These are phyloP conservation scores for Miniopterus natalensis DNA, from an alignment of 2,113 vertebrate genomes.

Conservation along the genomic window DNA sequence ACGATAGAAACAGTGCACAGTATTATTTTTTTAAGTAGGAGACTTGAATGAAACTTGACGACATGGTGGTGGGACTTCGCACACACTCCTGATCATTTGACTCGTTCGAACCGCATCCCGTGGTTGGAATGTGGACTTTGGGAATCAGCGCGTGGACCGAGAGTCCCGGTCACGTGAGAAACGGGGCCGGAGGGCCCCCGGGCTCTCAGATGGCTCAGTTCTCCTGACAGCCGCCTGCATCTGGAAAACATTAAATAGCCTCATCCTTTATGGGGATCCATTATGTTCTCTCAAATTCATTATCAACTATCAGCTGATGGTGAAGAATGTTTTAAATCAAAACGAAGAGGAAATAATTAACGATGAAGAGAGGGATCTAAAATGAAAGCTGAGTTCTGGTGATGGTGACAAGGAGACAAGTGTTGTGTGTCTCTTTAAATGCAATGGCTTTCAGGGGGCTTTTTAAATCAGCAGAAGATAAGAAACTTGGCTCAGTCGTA, in stretches of 20 bases:
- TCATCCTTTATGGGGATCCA: slow-evolving; percentile 25
- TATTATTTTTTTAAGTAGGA: background rate
- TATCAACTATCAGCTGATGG: slow-evolving; percentile 46
- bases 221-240: slow-evolving; percentile 29
- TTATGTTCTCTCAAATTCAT: slow-evolving; percentile 47
- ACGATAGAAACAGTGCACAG: background rate
- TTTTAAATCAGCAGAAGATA: background rate
- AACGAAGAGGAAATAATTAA: slow-evolving; percentile 46
- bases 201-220: background rate
- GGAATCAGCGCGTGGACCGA: slow-evolving; percentile 74
- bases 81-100: slow-evolving; percentile 57
- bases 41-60: slow-evolving; percentile 77
- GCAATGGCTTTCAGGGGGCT: background rate
- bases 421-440: background rate
- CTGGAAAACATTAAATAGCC: slow-evolving; percentile 58
- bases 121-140: slow-evolving; percentile 70
- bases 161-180: background rate
- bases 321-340: slow-evolving; percentile 56
- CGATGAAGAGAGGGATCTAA: background rate
- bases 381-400: background rate
- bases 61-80: slow-evolving; percentile 66
- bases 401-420: background rate
- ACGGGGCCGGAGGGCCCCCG: background rate
- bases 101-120: slow-evolving; percentile 72
- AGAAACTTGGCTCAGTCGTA: background rate